A percentile compares a stretch with the other conserved stretches of the same genome.
These are phyloP conservation scores for Callospermophilus lateralis DNA, from an alignment of 2,113 vertebrate genomes.

Conservation along the genomic window DNA sequence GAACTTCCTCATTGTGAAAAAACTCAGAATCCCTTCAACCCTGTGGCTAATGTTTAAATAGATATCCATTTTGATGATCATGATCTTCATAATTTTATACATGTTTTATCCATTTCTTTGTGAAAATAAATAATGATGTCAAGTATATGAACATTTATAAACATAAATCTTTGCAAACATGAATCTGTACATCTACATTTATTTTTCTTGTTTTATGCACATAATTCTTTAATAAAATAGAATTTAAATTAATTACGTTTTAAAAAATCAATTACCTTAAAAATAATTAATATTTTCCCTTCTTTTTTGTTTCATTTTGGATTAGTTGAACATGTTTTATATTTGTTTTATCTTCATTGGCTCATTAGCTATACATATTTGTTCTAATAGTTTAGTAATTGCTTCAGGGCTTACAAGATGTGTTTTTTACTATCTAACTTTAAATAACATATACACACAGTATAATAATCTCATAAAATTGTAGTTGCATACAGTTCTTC, in stretches of 20 bases:
- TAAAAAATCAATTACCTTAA: neutral
- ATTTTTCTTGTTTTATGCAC: neutral
- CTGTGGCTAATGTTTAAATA: neutral
- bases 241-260: neutral
- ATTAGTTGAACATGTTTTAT: neutral
- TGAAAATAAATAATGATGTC: neutral
- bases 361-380: neutral
- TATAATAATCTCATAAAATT: neutral
- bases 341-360: neutral
- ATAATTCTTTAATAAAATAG: neutral
- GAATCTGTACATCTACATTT: neutral
- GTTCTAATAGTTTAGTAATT: neutral
- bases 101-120: neutral
- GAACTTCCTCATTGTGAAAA: neutral
- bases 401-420: neutral
- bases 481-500: neutral
- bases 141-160: neutral
- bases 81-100: neutral
- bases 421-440: neutral
- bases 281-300: neutral
- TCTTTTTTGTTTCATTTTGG: neutral
- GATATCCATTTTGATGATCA: neutral
- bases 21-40: neutral
- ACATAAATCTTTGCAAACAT: neutral
- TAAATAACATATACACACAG: neutral